Evolutionary conservation across 2,113 vertebrate genomes (phyloP), one percentile per base, ranked within the genome.

Genomic region (Brienomyrus longianalis): DNA sequence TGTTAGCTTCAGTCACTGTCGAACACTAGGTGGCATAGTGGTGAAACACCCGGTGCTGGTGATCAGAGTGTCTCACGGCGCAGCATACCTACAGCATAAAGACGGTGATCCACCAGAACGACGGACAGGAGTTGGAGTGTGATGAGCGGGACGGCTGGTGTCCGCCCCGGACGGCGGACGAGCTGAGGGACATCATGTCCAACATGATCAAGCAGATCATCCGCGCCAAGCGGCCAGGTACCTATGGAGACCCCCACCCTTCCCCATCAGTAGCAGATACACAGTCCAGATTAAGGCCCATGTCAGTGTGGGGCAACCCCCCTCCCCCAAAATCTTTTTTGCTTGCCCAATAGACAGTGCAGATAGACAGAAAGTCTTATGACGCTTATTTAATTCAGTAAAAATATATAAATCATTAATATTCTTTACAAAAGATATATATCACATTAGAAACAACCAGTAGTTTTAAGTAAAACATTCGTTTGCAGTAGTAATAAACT

Each of bases 71-170:
- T 31, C n/a, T 70, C 62, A 70, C 62, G 27, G 27, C 27, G 6
- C 62, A 11, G 62, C n/a, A 11, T 66, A n/a, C 8, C 62, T 15
- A 17, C 27, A 99, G 98, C 91, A 93, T 99, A 50, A 96, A 96
- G 94, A 94, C 94, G 62, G 95, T 97, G 91, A 95, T 99, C 19
- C 95, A 93, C 45, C 94, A 95, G 54, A 99, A 97, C 0, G 95
- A 96, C 0, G 96, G 96, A 0, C 45, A 88, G 0, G 98, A 99
- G 93, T 89, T 88, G 0, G 83, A 90, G 0, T 99, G 98, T 93
- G 96, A 97, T 0, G 98, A 99, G 92, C 93, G 97, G 6, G 98
- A 99, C 0, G 98, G 98, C 1, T 99, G 98, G 98, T 99, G 98
- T 91, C 93, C 97, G 0, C 89, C 97, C 0, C 97, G 97, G 92